These are phyloP conservation scores for Pygoscelis antarcticus DNA, from an alignment of 2,113 vertebrate species.

Conservation along the genomic window DNA sequence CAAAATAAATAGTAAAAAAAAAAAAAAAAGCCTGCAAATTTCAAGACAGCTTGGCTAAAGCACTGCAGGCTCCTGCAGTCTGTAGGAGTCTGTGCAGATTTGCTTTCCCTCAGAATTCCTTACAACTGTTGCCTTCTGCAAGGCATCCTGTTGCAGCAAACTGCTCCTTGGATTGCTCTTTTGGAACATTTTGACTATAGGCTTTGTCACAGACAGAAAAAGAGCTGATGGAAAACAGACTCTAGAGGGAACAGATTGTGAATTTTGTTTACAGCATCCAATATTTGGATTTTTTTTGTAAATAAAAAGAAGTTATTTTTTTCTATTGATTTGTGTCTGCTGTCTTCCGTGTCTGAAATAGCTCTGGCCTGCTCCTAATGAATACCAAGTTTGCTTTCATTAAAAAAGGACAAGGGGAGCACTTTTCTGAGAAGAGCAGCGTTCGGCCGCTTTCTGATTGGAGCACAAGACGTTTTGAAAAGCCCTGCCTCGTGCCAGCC, in stretches of 20 bases:
- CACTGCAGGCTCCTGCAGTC: slow-evolving; percentile 66
- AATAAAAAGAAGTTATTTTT: slow-evolving; percentile 90
- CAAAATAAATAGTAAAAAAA: slow-evolving; percentile 62
- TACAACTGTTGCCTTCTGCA: slow-evolving; percentile 72
- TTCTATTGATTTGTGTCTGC: slow-evolving; percentile 82
- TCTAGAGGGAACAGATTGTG: slow-evolving; percentile 84
- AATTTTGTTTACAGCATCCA: slow-evolving; percentile 90
- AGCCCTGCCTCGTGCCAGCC: slow-evolving; percentile 50
- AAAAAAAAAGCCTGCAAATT: slow-evolving; percentile 53
- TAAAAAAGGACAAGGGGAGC: slow-evolving; percentile 16
- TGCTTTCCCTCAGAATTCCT: slow-evolving; percentile 70
- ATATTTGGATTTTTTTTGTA: slow-evolving; percentile 90
- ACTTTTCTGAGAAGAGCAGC: slow-evolving; percentile 56
- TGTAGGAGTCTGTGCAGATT: slow-evolving; percentile 68
- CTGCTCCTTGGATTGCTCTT: slow-evolving; percentile 76
- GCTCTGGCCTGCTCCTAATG: not conserved
- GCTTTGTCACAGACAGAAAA: slow-evolving; percentile 74
- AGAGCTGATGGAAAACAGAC: slow-evolving; percentile 76
- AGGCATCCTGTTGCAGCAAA: slow-evolving; percentile 73
- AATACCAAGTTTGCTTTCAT: not conserved
- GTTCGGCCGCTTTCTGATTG: slow-evolving; percentile 46
- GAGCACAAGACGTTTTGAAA: slow-evolving; percentile 51
- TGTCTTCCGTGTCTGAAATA: slow-evolving; percentile 70
- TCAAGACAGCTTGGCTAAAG: slow-evolving; percentile 61
- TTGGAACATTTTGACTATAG: slow-evolving; percentile 72